Evolutionary conservation across 2,113 vertebrate species (phyloP), one percentile per base, ranked within the genome.

Genomic region (Uria aalge): DNA sequence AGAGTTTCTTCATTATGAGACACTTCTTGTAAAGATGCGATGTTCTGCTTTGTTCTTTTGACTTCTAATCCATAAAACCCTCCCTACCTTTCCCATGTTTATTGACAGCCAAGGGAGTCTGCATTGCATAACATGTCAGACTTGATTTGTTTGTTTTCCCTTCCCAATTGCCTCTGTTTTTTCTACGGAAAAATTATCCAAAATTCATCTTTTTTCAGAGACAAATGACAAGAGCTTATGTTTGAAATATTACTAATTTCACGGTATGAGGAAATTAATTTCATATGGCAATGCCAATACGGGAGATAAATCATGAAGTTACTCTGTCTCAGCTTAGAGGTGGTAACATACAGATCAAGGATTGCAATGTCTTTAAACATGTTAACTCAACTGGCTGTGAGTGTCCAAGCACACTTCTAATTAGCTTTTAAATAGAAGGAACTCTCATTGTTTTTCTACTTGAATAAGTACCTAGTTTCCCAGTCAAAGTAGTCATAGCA

Each of bases 1-100:
- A 83, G 80, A 84, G 43, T 97, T 97, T 97, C 75, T 97, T 92
- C 91, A 86, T 94, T 94, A 95, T 81, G 91, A 97, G 96, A 90
- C 62, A 71, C 78, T 92, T 97, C 79, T 96, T 97, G 96, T 96
- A 86, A 91, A 96, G 94, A 95, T 88, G 85, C 7, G 32, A 19
- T 56, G 40, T 68, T 95, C 56, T 88, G 38, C 62, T 93, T 92
- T 93, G 80, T 91, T 92, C 79, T 96, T 92, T 79, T 82, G 79
- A 40, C 32, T 95, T 96, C 68, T 91, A 92, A 80, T 92, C 72
- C 62, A 88, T 68, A 94, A 94, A 96, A 71, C 9, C 6, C 52
- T 91, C 64, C 40, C 24, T 64, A 45, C 5, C 41, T 93, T 80
- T 84, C 21, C 64, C 60, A 15, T 48, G 30, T 94, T 90, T 95